Conservation (phyloP, 2,888 invertebrate genomes). For the Polydrusus cervinus region DNA sequence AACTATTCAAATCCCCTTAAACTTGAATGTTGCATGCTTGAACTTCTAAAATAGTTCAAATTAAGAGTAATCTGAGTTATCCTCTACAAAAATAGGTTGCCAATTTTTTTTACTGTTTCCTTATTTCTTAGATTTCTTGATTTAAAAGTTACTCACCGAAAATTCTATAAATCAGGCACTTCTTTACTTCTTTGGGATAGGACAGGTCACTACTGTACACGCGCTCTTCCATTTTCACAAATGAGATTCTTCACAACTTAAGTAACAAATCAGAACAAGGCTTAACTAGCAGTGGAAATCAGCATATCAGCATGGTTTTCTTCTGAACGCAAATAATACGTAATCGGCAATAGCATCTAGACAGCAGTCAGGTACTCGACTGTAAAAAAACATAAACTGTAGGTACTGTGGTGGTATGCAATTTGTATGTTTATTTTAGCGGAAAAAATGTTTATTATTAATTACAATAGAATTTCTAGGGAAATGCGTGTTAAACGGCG, state of each 20-base stretch:
- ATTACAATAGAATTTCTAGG: not conserved
- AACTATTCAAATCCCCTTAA: too few relatives aligned
- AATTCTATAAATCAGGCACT: conserved; percentile 68
- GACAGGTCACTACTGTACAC: conserved; percentile 65
- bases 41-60: too few relatives aligned
- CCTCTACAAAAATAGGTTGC: too few relatives aligned
- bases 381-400: conserved; percentile 7
- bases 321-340: not conserved
- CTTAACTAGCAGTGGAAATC: not conserved
- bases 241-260: conserved; percentile 19
- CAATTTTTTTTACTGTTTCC: too few relatives aligned
- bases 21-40: too few relatives aligned
- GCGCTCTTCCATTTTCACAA: conserved; percentile 48
- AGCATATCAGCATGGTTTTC: conserved; percentile 1
- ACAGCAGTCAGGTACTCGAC: conserved; percentile 22
- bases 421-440: conserved; percentile 19
- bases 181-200: conserved; percentile 68
- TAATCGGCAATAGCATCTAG: not conserved
- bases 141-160: conserved; percentile 58
- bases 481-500: conserved; percentile 5
- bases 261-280: conserved; percentile 1
- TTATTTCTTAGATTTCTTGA: not conserved
- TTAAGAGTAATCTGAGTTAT: too few relatives aligned
- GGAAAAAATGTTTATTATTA: conserved; percentile 21
- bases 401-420: conserved; percentile 10